Evolutionary conservation across 2,113 vertebrate species (phyloP).

Genomic region (Megaceryle torquata): DNA sequence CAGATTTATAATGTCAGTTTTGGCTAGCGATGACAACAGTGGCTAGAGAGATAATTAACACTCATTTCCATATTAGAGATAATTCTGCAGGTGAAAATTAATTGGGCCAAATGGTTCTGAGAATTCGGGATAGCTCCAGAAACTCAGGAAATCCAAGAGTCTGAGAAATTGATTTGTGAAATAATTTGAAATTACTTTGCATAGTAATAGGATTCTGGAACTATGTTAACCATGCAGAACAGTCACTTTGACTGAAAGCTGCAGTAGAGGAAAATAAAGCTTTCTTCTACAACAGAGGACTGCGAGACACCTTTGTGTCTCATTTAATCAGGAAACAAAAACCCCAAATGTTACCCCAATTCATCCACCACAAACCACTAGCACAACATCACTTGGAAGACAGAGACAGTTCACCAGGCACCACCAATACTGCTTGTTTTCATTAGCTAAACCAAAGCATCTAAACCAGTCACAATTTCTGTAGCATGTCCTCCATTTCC

Average conservation of each 20-base stretch:
- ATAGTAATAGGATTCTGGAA: conserved; percentile 61
- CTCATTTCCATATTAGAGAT: conserved; percentile 24
- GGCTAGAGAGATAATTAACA: conserved; percentile 37
- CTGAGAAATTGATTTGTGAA: conserved; percentile 56
- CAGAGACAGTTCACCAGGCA: background rate
- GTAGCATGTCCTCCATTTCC: rapidly evolving
- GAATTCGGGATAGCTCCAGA: conserved; percentile 55
- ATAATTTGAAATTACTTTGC: conserved; percentile 63
- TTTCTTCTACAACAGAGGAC: background rate
- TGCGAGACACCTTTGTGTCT: background rate
- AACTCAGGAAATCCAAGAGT: conserved; percentile 38
- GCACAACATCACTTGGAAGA: background rate
- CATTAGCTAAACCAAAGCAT: background rate
- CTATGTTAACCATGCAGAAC: conserved; percentile 57
- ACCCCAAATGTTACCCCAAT: background rate
- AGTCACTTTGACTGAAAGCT: conserved; percentile 35
- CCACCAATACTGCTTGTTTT: background rate
- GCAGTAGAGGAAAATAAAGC: conserved; percentile 27
- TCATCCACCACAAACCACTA: background rate
- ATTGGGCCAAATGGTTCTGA: conserved; percentile 21
- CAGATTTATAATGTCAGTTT: background rate
- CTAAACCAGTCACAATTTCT: background rate
- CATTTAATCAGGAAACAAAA: background rate
- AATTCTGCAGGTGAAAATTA: conserved; percentile 37
- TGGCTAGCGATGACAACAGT: background rate